These are phyloP conservation scores for Lamellibrachia luymesi DNA, from an alignment of 1,140 invertebrate genomes.

Conservation along the genomic window DNA sequence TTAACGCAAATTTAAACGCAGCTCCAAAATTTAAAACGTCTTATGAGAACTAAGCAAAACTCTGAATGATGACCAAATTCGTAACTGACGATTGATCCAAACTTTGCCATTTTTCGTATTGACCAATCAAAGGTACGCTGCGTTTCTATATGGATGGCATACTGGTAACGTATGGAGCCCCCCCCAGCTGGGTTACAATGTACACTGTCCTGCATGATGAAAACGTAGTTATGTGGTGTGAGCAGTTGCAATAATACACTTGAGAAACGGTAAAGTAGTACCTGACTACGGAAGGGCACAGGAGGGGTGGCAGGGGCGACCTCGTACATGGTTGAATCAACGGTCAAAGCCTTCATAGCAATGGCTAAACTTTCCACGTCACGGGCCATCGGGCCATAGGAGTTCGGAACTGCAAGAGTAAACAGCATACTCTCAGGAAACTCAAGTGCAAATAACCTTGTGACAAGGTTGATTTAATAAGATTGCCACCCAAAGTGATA, in stretches of 20 bases:
- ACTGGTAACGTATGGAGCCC: too few species aligned
- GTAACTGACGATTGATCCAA: too few species aligned
- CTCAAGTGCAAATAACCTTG: neutral
- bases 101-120: too few species aligned
- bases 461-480: neutral
- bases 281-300: slow-evolving; percentile 38
- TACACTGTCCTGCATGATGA: neutral
- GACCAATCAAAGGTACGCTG: too few species aligned
- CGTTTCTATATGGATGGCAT: too few species aligned
- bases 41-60: too few species aligned
- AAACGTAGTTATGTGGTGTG: neutral
- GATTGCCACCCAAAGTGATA: neutral
- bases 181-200: too few species aligned
- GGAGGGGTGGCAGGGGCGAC: slow-evolving; percentile 36
- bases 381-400: slow-evolving; percentile 38
- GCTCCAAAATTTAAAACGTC: too few species aligned
- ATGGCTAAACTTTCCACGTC: slow-evolving; percentile 40
- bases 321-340: slow-evolving; percentile 32
- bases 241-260: neutral
- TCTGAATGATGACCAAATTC: too few species aligned
- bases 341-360: slow-evolving; percentile 36
- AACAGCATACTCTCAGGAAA: neutral
- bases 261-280: neutral
- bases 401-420: neutral
- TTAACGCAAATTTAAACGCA: too few species aligned